Conservation (phyloP, 2,797 vertebrate genomes). For the Paguma larvata region DNA sequence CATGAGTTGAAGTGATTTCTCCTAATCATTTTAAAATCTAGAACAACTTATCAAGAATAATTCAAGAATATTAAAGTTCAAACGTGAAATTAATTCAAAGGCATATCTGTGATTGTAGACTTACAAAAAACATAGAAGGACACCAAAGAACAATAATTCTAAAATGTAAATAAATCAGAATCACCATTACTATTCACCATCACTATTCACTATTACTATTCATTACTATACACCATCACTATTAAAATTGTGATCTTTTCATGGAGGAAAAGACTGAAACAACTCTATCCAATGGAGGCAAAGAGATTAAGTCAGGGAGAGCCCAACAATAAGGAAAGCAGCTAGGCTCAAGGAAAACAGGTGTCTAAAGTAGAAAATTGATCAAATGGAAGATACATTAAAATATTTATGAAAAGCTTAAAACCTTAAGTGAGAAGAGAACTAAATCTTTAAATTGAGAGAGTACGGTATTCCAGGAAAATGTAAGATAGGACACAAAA, state of each 20-base stretch:
- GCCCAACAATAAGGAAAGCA: not conserved
- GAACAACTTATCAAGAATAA: not conserved
- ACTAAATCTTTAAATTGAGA: not conserved
- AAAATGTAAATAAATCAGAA: not conserved
- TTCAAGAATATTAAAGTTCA: conserved; percentile 12
- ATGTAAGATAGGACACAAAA: not conserved
- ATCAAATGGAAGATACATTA: not conserved
- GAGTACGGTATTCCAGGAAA: not conserved
- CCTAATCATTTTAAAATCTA: conserved; percentile 4
- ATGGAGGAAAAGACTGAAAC: not conserved
- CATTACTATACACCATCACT: not conserved
- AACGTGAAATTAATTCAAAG: not conserved
- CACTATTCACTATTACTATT: no score
- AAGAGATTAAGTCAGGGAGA: conserved; percentile 14
- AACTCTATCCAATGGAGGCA: not conserved
- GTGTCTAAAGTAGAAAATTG: not conserved
- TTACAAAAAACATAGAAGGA: not conserved
- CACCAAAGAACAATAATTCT: not conserved
- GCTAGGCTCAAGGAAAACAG: not conserved
- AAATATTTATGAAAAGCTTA: not conserved
- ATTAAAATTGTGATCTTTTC: not conserved
- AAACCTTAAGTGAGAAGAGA: not conserved
- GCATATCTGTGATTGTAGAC: not conserved
- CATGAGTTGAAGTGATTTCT: not conserved
- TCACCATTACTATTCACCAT: not conserved